Evolutionary conservation across 2,888 invertebrate genomes (phyloP).

Genomic region (Drosophila suboccidentalis): DNA sequence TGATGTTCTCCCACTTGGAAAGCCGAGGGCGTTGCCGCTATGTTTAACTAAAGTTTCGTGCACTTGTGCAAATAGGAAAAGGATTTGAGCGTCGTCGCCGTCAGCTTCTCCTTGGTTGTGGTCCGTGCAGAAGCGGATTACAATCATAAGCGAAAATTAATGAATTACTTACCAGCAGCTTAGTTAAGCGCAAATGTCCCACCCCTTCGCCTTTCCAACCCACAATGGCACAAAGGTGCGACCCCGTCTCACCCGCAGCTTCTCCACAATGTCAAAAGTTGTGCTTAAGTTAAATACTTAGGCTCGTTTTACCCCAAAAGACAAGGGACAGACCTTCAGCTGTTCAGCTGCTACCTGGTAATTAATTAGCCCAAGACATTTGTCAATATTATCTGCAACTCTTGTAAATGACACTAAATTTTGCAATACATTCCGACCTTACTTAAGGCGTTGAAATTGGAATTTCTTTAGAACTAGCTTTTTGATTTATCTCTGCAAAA

Average conservation of each 20-base stretch:
- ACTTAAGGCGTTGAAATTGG: constrained; percentile 31
- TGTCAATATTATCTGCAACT: constrained; percentile 69
- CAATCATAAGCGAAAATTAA: constrained; percentile 83
- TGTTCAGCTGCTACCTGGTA: constrained; percentile 64
- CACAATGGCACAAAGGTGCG: constrained; percentile 22
- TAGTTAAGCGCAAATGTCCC: constrained; percentile 61
- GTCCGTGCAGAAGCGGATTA: constrained; percentile 73
- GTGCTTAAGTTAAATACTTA: constrained; percentile 53
- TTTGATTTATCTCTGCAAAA: constrained; percentile 46
- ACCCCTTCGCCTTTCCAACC: neutral
- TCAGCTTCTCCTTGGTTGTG: constrained; percentile 38
- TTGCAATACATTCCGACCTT: constrained; percentile 13
- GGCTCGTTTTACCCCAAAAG: constrained; percentile 18
- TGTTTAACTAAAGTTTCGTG: constrained; percentile 75
- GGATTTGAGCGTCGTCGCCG: constrained; percentile 60
- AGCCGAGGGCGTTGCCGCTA: constrained; percentile 64
- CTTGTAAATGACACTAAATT: constrained; percentile 48
- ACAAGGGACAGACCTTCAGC: constrained; percentile 1
- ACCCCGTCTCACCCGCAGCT: constrained; percentile 19
- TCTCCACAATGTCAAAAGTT: constrained; percentile 58
- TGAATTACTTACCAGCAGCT: constrained; percentile 83
- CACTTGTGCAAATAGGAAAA: constrained; percentile 73
- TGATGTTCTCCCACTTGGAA: constrained; percentile 25
- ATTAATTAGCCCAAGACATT: constrained; percentile 70
- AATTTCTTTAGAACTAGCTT: constrained; percentile 13